A percentile compares a stretch with the other conserved stretches of the same genome.
These are phyloP conservation scores for Drosophila sproati DNA, from an alignment of 1,140 invertebrate genomes.

Conservation along the genomic window DNA sequence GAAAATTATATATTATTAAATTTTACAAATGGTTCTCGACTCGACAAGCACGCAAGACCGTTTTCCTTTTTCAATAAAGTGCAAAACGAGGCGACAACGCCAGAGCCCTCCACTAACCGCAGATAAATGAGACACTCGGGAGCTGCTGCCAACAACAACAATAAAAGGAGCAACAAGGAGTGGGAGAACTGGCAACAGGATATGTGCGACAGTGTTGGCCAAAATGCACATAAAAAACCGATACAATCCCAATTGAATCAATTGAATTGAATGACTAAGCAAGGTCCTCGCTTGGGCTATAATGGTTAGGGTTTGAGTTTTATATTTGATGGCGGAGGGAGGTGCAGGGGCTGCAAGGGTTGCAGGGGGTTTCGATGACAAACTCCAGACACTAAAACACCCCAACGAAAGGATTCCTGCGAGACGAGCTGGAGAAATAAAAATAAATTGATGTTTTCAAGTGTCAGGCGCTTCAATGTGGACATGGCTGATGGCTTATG, in stretches of 20 bases:
- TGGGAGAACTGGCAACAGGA: constrained; percentile 15
- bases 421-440: constrained; percentile 57
- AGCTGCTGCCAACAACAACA: constrained; percentile 39
- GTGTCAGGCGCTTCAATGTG: constrained; percentile 46
- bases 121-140: constrained; percentile 80
- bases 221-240: constrained; percentile 73
- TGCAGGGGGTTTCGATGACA: no score
- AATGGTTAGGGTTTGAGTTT: constrained; percentile 34
- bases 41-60: constrained; percentile 43
- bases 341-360: no score
- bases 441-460: constrained; percentile 79
- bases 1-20: constrained; percentile 71
- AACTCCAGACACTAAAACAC: constrained; percentile 45
- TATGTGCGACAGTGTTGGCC: constrained; percentile 54
- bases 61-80: constrained; percentile 56
- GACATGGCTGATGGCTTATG: constrained; percentile 17
- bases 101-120: constrained; percentile 54
- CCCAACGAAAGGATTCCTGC: constrained; percentile 45
- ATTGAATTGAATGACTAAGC: constrained; percentile 78
- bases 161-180: constrained; percentile 11
- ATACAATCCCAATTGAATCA: constrained; percentile 82
- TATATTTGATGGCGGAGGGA: neutral
- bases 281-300: constrained; percentile 33
- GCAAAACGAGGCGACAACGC: constrained; percentile 35
- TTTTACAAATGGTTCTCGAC: constrained; percentile 48